These are phyloP conservation scores for Griposia aprilina DNA, from an alignment of 2,888 invertebrate species.

Conservation along the genomic window DNA sequence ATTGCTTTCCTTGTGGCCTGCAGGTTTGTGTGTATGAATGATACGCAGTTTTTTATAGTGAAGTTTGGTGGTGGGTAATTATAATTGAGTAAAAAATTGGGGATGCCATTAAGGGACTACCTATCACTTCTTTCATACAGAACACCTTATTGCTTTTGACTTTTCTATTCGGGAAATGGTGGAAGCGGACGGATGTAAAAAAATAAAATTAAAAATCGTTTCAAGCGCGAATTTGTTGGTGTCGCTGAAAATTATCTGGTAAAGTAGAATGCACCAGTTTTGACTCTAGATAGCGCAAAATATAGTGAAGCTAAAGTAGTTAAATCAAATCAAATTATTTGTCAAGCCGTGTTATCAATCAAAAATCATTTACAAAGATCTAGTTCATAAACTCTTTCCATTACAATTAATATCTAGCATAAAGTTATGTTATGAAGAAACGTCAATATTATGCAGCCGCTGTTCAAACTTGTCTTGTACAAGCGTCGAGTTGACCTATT, in stretches of 20 bases:
- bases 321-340: too few species aligned
- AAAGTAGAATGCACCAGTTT: neutral
- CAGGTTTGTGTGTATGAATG: slow-evolving; percentile 58
- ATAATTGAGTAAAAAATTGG: slow-evolving; percentile 8
- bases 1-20: slow-evolving; percentile 57
- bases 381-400: slow-evolving; percentile 14
- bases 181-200: neutral
- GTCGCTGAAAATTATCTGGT: neutral
- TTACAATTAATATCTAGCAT: neutral
- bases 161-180: neutral
- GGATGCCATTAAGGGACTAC: neutral
- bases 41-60: slow-evolving; percentile 48
- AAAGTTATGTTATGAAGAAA: slow-evolving; percentile 32
- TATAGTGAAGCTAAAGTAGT: too few species aligned
- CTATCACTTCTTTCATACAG: neutral
- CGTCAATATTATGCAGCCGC: slow-evolving; percentile 52
- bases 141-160: neutral
- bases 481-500: slow-evolving; percentile 60
- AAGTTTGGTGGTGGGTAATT: slow-evolving; percentile 9
- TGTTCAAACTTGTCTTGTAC: slow-evolving; percentile 40
- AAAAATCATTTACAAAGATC: neutral
- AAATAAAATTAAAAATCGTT: neutral
- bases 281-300: neutral
- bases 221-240: neutral
- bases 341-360: neutral